Base-by-base conservation (phyloP, 1,140 invertebrate species). In the Cheumatopsyche charites region DNA sequence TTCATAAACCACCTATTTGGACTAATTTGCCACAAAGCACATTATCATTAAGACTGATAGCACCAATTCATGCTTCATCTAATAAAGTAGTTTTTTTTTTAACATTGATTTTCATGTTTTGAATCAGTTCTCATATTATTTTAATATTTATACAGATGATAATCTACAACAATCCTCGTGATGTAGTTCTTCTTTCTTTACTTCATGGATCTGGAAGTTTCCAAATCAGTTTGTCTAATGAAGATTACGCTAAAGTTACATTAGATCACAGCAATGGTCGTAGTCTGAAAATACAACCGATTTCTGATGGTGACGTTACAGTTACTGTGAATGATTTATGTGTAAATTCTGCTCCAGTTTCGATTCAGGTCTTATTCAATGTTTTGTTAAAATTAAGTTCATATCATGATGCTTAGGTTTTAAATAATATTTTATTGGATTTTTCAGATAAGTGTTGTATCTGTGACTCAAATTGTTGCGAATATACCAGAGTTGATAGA, bases 401-500 rank as follows among this genome's bases (percentile, higher is more conserved):
- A n/a, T n/a, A n/a, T n/a, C n/a, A n/a, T n/a, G n/a, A n/a, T n/a
- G n/a, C n/a, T n/a, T n/a, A n/a, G n/a, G n/a, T n/a, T n/a, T n/a
- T n/a, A 49, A n/a, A 49, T 19, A 49, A 19, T 67, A 1, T 13
- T 67, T 49, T 21, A 29, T 65, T n/a, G n/a, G n/a, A n/a, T n/a
- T n/a, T n/a, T 58, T 29, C 42, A 71, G 73, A 45, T 74, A 2
- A 29, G 45, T 17, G 49, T 75, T 12, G 74, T 75, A 9, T 62
- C 67, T 9, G 67, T 72, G 0, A 12, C 21, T 15, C 49, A 65
- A 19, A 73, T 75, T 21, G n/a, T 68, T 1, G 71, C 71, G 4
- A 69, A 73, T 19, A 47, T 76, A 15, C 71, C 71, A 12, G 49
- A 58, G 11, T 55, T 76, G 12, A 67, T 76, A 6, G 74, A 76